Evolutionary conservation across 2,888 invertebrate genomes (phyloP), one percentile per base, ranked within the genome.

Genomic region (Punctoribates punctum): DNA sequence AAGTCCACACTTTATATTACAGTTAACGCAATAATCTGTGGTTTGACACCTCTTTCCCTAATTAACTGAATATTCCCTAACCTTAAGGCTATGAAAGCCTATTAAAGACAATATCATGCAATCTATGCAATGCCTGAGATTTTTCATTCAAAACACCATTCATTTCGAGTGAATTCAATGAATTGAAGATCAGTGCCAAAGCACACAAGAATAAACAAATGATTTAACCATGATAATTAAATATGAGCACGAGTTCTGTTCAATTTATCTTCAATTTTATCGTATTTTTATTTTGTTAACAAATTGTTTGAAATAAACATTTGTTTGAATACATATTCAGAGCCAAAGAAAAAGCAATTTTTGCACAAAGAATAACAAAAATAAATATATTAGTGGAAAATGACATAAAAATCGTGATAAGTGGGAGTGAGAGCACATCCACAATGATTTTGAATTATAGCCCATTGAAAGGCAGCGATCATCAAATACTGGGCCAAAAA

Each of bases 381-480:
- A 54, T 42, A 42, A 51, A 51, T 51, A 51, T 51, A 11, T 46
- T 8, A 11, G 6, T 20, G 6, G 25, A 15, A 15, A 60, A 27
- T 23, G 60, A 60, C 25, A 60, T 60, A 23, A 23, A 60, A 60
- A 60, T 60, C 60, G 60, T 60, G 60, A 60, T 60, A 60, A 60
- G 60, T 60, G 60, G 60, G 60, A 60, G 60, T 60, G 60, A 60
- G 60, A 60, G 60, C 25, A 60, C 60, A 60, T 60, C 60, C 11
- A 23, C 4, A 60, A 60, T 60, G 23, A 60, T 27, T 60, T 60
- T 13, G 20, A 20, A 15, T 15, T 54, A 46, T 46, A 11, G 46
- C 15, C 15, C 9, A 11, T 15, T 46, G 15, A 46, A 46, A 46
- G 46, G 8, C 46, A 46, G 46, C 8, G 15, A 46, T 46, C 46